Conservation (phyloP, 1,140 invertebrate species). For the Macrosteles quadrilineatus region DNA sequence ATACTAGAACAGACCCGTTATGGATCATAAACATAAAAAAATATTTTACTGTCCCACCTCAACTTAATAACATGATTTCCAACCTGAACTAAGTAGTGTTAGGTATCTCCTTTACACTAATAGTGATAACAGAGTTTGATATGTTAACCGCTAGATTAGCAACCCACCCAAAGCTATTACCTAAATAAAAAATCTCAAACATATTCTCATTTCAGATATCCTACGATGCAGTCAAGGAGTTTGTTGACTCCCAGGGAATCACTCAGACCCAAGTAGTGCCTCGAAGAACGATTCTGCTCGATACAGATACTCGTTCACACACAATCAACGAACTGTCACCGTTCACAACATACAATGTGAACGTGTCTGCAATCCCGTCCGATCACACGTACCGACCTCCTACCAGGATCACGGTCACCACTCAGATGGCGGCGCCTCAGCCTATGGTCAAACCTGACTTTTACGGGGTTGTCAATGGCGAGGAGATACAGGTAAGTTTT, state of each 20-base stretch:
- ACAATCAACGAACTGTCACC: slow-evolving; percentile 87
- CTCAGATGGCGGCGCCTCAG: slow-evolving; percentile 94
- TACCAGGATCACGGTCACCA: slow-evolving; percentile 92
- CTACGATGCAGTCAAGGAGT: slow-evolving; percentile 92
- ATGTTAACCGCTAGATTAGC: no score
- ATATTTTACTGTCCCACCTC: no score
- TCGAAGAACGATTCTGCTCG: slow-evolving; percentile 68
- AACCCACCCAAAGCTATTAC: no score
- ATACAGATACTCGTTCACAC: slow-evolving; percentile 65
- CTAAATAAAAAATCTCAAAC: no score
- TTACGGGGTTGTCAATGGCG: slow-evolving; percentile 81
- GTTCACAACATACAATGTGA: slow-evolving; percentile 93
- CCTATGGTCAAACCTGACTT: slow-evolving; percentile 95
- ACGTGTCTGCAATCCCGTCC: slow-evolving; percentile 86
- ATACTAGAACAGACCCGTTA: no score
- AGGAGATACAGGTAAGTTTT: slow-evolving; percentile 79
- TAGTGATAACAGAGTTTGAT: no score
- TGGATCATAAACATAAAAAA: no score
- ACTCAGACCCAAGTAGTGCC: slow-evolving; percentile 85
- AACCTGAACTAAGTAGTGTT: no score
- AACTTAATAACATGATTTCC: no score
- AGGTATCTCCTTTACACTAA: no score
- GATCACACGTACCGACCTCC: slow-evolving; percentile 84
- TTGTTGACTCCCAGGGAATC: slow-evolving; percentile 90
- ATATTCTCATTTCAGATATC: slow-evolving; percentile 60